Conservation (phyloP, 2,888 invertebrate species). For the Poecilobothrus nobilitatus region DNA sequence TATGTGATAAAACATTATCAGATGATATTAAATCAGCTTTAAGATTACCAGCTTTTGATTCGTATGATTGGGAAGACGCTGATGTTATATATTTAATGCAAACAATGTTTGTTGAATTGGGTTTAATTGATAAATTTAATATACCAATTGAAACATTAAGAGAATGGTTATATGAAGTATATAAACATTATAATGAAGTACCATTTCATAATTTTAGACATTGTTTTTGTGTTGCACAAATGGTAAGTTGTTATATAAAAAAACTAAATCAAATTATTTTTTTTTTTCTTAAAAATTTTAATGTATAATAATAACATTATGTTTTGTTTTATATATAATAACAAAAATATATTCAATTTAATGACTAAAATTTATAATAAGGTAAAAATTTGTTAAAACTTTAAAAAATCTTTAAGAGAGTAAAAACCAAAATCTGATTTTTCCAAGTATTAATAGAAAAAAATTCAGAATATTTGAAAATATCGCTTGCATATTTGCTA, state of each 20-base stretch:
- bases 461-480: no score
- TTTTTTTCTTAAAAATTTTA: not conserved
- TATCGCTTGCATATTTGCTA: no score
- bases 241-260: slow-evolving; percentile 52
- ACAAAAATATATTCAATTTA: no score
- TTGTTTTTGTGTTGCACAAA: slow-evolving; percentile 80
- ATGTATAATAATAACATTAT: no score
- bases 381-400: no score
- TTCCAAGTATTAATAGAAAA: no score
- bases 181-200: slow-evolving; percentile 76
- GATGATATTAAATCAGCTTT: slow-evolving; percentile 44
- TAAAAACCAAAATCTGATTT: no score
- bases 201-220: slow-evolving; percentile 83
- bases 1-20: slow-evolving; percentile 44
- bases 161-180: slow-evolving; percentile 66
- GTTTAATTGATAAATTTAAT: slow-evolving; percentile 64
- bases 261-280: no score
- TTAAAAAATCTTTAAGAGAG: no score
- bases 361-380: no score
- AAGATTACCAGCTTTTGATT: slow-evolving; percentile 57
- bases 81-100: slow-evolving; percentile 68
- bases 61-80: slow-evolving; percentile 73
- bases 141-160: slow-evolving; percentile 61
- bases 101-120: slow-evolving; percentile 73
- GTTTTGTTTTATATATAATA: no score